Conservation (phyloP, 2,888 invertebrate species). For the Epirrhoe alternata region DNA sequence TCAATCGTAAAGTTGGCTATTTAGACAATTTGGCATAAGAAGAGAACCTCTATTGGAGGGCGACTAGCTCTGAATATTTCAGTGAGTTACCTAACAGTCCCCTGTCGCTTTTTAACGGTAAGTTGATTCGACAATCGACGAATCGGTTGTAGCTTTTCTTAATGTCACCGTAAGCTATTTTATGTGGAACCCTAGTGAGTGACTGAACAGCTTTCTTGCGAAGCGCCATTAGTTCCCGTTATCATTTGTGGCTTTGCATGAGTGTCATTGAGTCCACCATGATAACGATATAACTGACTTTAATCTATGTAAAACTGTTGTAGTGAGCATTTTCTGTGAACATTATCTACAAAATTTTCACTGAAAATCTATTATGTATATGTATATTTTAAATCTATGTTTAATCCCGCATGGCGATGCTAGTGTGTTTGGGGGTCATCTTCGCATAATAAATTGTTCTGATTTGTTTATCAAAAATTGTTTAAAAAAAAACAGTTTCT, state of each 20-base stretch:
- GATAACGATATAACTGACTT: neutral
- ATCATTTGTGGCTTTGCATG: neutral
- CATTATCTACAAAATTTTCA: neutral
- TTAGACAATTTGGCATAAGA: too few species aligned
- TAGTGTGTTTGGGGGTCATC: constrained; percentile 23
- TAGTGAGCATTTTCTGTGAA: neutral
- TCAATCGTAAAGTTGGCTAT: too few species aligned
- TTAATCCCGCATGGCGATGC: constrained; percentile 11
- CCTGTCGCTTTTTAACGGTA: too few species aligned
- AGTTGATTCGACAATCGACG: too few species aligned
- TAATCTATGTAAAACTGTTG: neutral
- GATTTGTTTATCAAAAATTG: neutral
- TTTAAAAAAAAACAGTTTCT: neutral
- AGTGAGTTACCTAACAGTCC: too few species aligned
- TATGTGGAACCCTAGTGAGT: neutral
- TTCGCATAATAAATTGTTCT: neutral
- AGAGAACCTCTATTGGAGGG: too few species aligned
- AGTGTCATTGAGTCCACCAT: neutral
- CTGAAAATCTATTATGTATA: constrained; percentile 2
- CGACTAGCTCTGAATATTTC: too few species aligned
- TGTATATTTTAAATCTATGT: neutral
- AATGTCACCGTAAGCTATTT: neutral
- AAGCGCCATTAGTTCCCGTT: neutral
- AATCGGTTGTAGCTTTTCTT: too few species aligned
- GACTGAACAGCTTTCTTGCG: neutral